phyloP scores from a whole-genome alignment of 2,888 invertebrate species.

The Acronicta psi region DNA sequence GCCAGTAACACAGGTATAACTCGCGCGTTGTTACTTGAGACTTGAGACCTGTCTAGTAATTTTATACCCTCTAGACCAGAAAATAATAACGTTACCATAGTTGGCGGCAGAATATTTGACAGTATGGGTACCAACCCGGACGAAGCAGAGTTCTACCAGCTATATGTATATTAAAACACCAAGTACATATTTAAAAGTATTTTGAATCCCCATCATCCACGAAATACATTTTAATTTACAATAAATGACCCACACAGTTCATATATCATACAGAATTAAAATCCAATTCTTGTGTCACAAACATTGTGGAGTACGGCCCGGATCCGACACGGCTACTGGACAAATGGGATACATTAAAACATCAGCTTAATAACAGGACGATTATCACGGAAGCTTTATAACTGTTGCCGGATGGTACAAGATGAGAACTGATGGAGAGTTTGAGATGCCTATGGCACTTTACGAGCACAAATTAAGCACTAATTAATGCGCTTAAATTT shows the following conservation, averaged over 20 bases:
- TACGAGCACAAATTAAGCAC: too few species aligned
- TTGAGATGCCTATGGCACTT: too few species aligned
- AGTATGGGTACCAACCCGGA: too few species aligned
- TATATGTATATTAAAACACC: too few species aligned
- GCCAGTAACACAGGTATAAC: too few species aligned
- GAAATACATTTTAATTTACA: slow-evolving; percentile 18
- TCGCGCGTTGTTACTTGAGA: too few species aligned
- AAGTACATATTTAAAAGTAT: background rate
- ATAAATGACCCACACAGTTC: slow-evolving; percentile 20
- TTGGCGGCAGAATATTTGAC: too few species aligned
- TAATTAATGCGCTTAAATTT: too few species aligned
- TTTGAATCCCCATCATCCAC: background rate
- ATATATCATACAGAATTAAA: slow-evolving; percentile 44
- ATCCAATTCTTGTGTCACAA: slow-evolving; percentile 49
- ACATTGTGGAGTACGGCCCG: slow-evolving; percentile 16
- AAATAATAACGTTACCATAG: too few species aligned
- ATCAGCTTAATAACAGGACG: slow-evolving; percentile 63
- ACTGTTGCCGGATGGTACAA: slow-evolving; percentile 52
- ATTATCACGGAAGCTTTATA: slow-evolving; percentile 69
- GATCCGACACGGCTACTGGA: slow-evolving; percentile 43
- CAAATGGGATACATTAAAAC: slow-evolving; percentile 64
- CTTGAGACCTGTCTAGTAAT: too few species aligned
- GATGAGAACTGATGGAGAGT: slow-evolving; percentile 2
- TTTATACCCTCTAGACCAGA: too few species aligned
- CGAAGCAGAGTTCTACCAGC: too few species aligned